Evolutionary conservation across 2,113 vertebrate species (phyloP).

Genomic region (Natator depressus): DNA sequence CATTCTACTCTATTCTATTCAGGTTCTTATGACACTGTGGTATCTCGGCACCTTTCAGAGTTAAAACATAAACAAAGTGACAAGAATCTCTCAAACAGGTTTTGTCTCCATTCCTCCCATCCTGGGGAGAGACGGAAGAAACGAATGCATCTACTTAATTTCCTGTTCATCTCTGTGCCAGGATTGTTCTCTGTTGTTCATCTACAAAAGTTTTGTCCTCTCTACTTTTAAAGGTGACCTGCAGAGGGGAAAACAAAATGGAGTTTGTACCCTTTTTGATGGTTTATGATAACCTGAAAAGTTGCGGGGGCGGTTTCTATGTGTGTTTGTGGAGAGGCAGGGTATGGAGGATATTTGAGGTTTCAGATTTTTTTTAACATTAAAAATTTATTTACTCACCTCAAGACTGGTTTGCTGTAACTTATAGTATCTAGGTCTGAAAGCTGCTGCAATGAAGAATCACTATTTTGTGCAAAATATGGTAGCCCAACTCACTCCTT

Average conservation of each 20-base stretch:
- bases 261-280: neutral
- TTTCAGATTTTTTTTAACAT: neutral
- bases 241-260: neutral
- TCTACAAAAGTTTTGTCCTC: neutral
- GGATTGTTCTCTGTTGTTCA: neutral
- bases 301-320: too few species aligned
- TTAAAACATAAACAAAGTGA: neutral
- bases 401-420: neutral
- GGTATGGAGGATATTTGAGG: neutral
- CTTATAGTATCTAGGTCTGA: neutral
- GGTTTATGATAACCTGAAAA: neutral
- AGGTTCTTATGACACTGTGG: rapidly evolving
- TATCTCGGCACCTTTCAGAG: neutral
- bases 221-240: neutral
- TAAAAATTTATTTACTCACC: neutral
- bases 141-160: neutral
- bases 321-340: neutral
- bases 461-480: neutral
- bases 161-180: neutral
- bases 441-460: neutral
- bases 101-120: neutral
- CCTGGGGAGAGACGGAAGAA: rapidly evolving
- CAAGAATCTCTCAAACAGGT: neutral
- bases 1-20: neutral
- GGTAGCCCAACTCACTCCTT: neutral